Conservation (phyloP, 2,888 invertebrate genomes). For the Andrena minutula region DNA sequence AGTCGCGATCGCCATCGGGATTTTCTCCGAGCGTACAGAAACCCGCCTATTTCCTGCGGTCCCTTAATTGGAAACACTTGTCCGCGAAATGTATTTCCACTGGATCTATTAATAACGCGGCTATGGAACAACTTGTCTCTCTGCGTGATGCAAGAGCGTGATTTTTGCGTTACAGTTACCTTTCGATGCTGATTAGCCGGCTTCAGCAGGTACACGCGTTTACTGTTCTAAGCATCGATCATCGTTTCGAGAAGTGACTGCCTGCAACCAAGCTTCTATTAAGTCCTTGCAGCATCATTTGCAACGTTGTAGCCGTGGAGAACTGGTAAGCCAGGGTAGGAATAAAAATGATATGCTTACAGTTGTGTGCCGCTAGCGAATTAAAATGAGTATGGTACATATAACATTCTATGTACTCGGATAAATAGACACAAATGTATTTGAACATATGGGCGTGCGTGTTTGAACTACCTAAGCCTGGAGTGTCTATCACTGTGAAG, state of each 20-base stretch:
- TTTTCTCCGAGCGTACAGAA: constrained; percentile 12
- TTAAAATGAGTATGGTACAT: neutral
- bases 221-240: neutral
- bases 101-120: constrained; percentile 54
- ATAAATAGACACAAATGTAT: too few species aligned
- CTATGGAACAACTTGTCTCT: constrained; percentile 18
- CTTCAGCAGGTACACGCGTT: neutral
- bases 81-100: constrained; percentile 27
- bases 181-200: constrained; percentile 4
- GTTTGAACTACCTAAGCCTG: too few species aligned
- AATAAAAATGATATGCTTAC: constrained; percentile 5
- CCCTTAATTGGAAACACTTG: constrained; percentile 40
- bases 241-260: constrained; percentile 3
- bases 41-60: constrained; percentile 34
- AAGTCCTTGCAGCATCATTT: neutral
- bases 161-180: constrained; percentile 4
- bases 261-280: constrained; percentile 6
- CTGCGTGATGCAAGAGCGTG: constrained; percentile 8
- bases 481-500: too few species aligned
- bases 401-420: too few species aligned
- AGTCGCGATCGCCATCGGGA: constrained; percentile 36
- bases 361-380: neutral
- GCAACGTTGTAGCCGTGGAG: constrained; percentile 18
- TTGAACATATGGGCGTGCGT: too few species aligned
- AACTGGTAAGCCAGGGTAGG: neutral